Base-by-base conservation (phyloP, 1,140 invertebrate genomes). In the Drosophila ohnishii region DNA sequence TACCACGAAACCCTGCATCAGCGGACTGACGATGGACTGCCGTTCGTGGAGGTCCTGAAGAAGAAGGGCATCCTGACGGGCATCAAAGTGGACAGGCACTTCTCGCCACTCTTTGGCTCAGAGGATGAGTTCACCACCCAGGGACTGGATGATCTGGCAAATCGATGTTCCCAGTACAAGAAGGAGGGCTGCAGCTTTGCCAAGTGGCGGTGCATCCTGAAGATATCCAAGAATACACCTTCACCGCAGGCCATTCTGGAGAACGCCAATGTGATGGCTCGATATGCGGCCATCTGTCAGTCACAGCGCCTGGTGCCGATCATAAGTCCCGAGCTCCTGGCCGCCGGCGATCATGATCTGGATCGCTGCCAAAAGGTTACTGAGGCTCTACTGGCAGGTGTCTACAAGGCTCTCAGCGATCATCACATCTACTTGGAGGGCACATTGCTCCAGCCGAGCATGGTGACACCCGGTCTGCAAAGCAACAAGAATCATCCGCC, bases 1-100 rank as follows among this genome's bases (percentile, higher is more conserved):
- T 99, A 97, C 94, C 97, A 99, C 92, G 99, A 99, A 93, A 99
- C 98, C 0, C 93, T 99, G 14, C 98, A 98, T 93, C 98, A 99
- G 92, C 98, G 97, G 89, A 93, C 96, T 8, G 96, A 97, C 71
- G 95, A 97, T 82, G 97, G 97, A 22, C 95, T 94, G 0, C 95
- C 96, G 3, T 97, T 98, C 91, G 94, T 96, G 1, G 94, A 97
- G 40, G 87, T 97, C 3, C 88, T 98, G 66, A 95, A 97, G 90
- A 94, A 96, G 78, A 94, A 95, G 47, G 95, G 96, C 74, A 98
- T 98, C 84, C 95, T 98, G 87, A 96, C 97, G 60, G 97, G 97
- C 22, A 98, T 98, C 91, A 98, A 98, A 92, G 97, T 98, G 39
- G 97, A 97, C 93, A 97, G 95, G 82, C 97, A 97, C 90, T 95